Evolutionary conservation across 2,888 invertebrate genomes (phyloP).

Genomic region (Chrysolina haemoptera): DNA sequence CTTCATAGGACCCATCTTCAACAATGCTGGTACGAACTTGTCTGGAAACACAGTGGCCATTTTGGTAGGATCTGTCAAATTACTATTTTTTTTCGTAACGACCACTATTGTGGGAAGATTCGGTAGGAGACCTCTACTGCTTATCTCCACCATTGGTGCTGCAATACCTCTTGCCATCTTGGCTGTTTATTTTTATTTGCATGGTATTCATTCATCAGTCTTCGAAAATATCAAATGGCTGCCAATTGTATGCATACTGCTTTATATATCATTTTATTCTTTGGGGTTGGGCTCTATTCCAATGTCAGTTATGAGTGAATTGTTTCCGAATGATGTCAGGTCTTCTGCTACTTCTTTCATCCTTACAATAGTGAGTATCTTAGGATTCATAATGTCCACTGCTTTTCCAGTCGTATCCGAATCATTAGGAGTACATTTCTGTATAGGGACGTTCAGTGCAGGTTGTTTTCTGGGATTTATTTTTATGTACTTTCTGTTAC

Average conservation of each 20-base stretch:
- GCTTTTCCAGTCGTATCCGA: slow-evolving; percentile 3
- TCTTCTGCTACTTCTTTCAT: background rate
- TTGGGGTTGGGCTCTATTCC: background rate
- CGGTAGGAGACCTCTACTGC: slow-evolving; percentile 75
- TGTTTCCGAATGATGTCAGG: background rate
- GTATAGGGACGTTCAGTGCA: background rate
- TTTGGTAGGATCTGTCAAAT: background rate
- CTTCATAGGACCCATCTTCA: slow-evolving; percentile 24
- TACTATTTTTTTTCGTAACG: background rate
- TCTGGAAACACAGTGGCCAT: slow-evolving; percentile 19
- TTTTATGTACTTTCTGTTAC: slow-evolving; percentile 16
- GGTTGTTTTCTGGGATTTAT: background rate
- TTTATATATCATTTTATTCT: background rate
- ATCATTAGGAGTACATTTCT: background rate
- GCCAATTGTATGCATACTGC: background rate
- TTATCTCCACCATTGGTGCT: background rate
- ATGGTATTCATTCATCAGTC: background rate
- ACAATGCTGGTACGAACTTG: slow-evolving; percentile 25
- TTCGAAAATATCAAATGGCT: background rate
- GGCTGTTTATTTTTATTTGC: background rate
- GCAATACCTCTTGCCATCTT: background rate
- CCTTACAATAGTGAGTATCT: background rate
- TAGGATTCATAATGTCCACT: background rate
- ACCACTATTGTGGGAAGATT: background rate
- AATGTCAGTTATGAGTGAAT: background rate